Conservation (phyloP, 2,888 invertebrate genomes). For the Dorcus parallelipipedus region DNA sequence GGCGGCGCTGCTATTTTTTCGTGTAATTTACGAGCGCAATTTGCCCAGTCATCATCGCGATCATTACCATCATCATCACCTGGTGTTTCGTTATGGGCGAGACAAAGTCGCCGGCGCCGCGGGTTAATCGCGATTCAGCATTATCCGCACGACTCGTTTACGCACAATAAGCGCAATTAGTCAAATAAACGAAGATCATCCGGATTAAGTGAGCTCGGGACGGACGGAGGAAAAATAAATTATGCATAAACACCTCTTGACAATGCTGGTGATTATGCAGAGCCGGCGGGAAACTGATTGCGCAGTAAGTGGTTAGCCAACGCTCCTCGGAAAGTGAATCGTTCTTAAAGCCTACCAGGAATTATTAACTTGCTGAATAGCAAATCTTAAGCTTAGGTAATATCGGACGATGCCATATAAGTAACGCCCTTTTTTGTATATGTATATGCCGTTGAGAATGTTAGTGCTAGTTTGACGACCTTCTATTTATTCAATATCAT, state of each 20-base stretch:
- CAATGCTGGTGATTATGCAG: conserved; percentile 21
- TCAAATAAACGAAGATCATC: conserved; percentile 22
- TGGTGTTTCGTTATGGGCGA: too few relatives aligned
- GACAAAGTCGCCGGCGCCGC: background rate
- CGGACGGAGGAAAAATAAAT: conserved; percentile 26
- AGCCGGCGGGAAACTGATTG: conserved; percentile 10
- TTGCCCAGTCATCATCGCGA: background rate
- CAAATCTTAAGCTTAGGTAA: too few relatives aligned
- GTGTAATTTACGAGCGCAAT: background rate
- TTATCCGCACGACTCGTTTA: background rate
- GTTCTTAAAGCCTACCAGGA: too few relatives aligned
- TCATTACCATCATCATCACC: too few relatives aligned
- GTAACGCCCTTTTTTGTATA: too few relatives aligned
- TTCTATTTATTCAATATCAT: too few relatives aligned
- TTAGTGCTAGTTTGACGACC: too few relatives aligned
- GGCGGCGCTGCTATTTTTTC: background rate
- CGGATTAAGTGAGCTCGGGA: conserved; percentile 15
- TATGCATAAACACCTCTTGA: conserved; percentile 27
- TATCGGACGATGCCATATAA: too few relatives aligned
- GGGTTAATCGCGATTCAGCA: background rate
- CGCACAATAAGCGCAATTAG: conserved; percentile 21
- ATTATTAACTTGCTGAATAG: too few relatives aligned
- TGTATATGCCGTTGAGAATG: too few relatives aligned
- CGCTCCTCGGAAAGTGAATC: too few relatives aligned
- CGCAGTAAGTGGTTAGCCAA: too few relatives aligned